Percentiles rank a stretch among this genome's conserved stretches.
Evolutionary conservation across 2,888 invertebrate genomes (phyloP).

Genomic region (Diplolepis rosae): DNA sequence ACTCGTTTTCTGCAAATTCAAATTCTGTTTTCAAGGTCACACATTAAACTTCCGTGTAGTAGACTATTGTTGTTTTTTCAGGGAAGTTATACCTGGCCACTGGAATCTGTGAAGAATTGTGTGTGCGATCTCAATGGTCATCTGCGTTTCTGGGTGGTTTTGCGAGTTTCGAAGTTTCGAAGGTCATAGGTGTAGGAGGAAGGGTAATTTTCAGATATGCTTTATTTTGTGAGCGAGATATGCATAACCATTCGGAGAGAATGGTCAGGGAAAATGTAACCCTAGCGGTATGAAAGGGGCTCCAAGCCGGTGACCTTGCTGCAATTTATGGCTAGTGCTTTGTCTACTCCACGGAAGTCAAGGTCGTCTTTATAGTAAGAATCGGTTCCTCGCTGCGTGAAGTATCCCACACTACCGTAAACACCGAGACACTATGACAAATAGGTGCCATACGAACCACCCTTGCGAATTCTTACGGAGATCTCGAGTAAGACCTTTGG

Average conservation of each 20-base stretch:
- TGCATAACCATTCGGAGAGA: conserved; percentile 55
- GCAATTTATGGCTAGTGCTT: conserved; percentile 66
- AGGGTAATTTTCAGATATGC: conserved; percentile 50
- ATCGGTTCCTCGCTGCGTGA: conserved; percentile 65
- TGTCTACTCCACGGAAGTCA: conserved; percentile 64
- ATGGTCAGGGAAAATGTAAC: conserved; percentile 43
- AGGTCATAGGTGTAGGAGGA: conserved; percentile 41
- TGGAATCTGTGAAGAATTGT: conserved; percentile 11
- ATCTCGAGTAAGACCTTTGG: not conserved
- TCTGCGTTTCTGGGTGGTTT: conserved; percentile 43
- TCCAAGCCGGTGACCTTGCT: conserved; percentile 64
- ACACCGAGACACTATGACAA: conserved; percentile 59
- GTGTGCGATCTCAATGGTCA: conserved; percentile 12
- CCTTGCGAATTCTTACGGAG: conserved; percentile 38
- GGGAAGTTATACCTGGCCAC: not conserved
- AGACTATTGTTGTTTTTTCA: not conserved
- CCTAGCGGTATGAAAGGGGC: conserved; percentile 51
- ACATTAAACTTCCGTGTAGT: not conserved
- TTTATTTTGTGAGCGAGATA: conserved; percentile 53
- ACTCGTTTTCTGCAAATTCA: not conserved
- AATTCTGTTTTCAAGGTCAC: conserved; percentile 7
- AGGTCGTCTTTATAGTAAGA: conserved; percentile 61
- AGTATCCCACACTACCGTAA: conserved; percentile 64
- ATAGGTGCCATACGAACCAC: conserved; percentile 44
- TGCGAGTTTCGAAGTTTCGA: conserved; percentile 34